Conservation (phyloP, 2,113 vertebrate genomes). For the Laticauda laticaudata region DNA sequence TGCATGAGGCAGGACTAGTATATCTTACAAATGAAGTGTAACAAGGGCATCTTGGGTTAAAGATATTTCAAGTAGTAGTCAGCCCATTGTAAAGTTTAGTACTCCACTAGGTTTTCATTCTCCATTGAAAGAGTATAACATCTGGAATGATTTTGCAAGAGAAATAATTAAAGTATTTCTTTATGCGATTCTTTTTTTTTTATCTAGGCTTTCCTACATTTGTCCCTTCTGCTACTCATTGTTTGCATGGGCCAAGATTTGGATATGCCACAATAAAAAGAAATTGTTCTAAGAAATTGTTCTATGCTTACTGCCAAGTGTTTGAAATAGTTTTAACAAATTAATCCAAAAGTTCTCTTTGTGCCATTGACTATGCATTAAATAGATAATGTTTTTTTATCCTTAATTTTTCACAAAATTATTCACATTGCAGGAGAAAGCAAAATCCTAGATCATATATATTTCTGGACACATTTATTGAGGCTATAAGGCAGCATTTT, state of each 20-base stretch:
- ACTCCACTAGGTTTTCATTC: conserved; percentile 10
- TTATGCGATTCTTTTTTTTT: conserved; percentile 37
- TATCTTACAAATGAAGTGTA: background rate
- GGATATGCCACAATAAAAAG: conserved; percentile 30
- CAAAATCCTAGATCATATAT: conserved; percentile 21
- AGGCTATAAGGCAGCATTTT: background rate
- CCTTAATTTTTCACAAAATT: conserved; percentile 29
- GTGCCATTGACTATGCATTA: conserved; percentile 36
- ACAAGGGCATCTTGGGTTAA: background rate
- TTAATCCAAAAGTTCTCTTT: conserved; percentile 22
- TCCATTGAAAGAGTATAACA: background rate
- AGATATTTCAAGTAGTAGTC: conserved; percentile 7
- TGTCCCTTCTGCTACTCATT: conserved; percentile 12
- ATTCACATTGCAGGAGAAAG: conserved; percentile 20
- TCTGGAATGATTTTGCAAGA: accelerated
- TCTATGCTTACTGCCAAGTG: conserved; percentile 6
- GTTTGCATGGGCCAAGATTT: conserved; percentile 26
- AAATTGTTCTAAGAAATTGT: conserved; percentile 34
- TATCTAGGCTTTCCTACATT: conserved; percentile 31
- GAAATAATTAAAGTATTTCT: conserved; percentile 29
- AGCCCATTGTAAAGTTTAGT: conserved; percentile 32
- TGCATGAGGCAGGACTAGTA: background rate
- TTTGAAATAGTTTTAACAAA: conserved; percentile 41
- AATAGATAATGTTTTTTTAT: conserved; percentile 49
- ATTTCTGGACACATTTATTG: conserved; percentile 5